Base-by-base conservation (phyloP, 2,113 vertebrate species). In the Progne subis region DNA sequence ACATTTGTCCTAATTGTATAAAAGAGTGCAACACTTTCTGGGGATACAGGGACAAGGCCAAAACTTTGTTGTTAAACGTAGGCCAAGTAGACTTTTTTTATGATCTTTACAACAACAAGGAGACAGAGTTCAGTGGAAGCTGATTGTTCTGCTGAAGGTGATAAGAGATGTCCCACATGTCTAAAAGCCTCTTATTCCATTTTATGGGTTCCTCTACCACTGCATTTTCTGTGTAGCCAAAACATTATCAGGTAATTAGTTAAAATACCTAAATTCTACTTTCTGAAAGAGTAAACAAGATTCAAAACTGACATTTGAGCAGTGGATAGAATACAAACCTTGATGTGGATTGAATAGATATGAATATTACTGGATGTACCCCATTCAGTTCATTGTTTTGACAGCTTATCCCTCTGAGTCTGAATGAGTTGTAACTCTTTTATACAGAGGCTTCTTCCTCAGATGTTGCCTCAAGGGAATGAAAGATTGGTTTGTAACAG, bases 401-500 rank as follows among this genome's bases (percentile, higher is more conserved):
- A 74, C 75, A 87, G 44, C 41, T 81, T 86, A 56, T 91, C 49
- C 65, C 34, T 87, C 1, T 1, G 49, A 94, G 43, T 34, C 46
- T 89, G n/a, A 31, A 29, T n/a, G 24, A 79, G 46, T 37, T 82
- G 37, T 69, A 92, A 87, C 63, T 71, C 65, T 92, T 82, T 85
- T 60, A 50, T 37, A 60, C 23, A n/a, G 28, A 94, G 23, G 18
- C 41, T 90, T 92, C 70, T 89, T 88, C 67, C 50, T 92, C 0
- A 0, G 56, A 71, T 67, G 32, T 31, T 95, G 80, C 47, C 60
- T 77, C 67, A 85, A 86, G 83, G 72, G 47, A 90, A 70, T 55
- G 71, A 85, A 83, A 63, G 69, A 85, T 95, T 91, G 55, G 44
- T 82, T 94, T 95, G 53, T 77, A 79, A 64, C 18, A 43, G 64